phyloP scores from a whole-genome alignment of 2,113 vertebrate genomes.

The Shinisaurus crocodilurus region DNA sequence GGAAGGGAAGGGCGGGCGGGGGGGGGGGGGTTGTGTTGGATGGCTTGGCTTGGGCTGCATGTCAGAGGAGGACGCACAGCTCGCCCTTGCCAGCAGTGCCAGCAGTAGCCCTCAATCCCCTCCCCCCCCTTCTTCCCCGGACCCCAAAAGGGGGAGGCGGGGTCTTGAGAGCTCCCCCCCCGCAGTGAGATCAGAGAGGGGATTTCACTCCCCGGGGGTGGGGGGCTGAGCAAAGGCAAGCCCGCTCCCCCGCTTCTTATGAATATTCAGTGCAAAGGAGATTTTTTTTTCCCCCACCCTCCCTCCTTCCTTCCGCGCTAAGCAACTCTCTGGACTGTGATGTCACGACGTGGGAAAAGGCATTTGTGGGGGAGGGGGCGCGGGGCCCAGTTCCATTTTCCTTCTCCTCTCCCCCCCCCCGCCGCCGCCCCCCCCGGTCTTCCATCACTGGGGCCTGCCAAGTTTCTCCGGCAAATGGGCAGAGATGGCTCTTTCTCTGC shows the following conservation, averaged over 20 bases:
- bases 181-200: no score
- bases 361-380: not conserved
- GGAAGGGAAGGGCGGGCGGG: not conserved
- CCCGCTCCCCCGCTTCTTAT: no score
- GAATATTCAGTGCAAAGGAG: no score
- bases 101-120: no score
- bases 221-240: not conserved
- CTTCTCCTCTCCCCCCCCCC: no score
- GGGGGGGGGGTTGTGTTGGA: no score
- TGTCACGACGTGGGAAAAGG: not conserved
- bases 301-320: no score
- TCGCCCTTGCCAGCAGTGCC: not conserved
- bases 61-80: not conserved
- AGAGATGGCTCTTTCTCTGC: not conserved
- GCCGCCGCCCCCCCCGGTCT: rapidly evolving
- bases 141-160: no score
- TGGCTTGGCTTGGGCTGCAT: not conserved
- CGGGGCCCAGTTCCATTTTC: not conserved
- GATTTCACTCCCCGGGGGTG: no score
- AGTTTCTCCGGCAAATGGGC: not conserved
- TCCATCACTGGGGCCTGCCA: not conserved
- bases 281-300: no score
- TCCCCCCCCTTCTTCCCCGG: not conserved
- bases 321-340: not conserved
- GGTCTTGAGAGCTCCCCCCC: no score